Percentiles rank a stretch among this genome's conserved stretches.
phyloP scores from a whole-genome alignment of 2,888 invertebrate genomes.

The Steinernema carpocapsae region DNA sequence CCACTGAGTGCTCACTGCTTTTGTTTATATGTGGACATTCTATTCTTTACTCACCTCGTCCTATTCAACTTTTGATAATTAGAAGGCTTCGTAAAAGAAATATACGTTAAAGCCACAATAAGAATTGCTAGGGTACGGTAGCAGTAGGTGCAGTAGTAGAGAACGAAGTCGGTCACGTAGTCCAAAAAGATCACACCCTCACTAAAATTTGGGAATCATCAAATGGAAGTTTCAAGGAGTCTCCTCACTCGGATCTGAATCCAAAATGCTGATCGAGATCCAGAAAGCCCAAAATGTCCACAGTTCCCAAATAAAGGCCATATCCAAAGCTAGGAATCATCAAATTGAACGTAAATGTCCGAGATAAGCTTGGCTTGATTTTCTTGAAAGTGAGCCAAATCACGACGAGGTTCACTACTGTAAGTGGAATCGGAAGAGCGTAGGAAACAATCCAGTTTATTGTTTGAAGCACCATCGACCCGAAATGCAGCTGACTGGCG shows the following conservation, averaged over 20 bases:
- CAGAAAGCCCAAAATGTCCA: constrained; percentile 9
- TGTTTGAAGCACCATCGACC: not conserved
- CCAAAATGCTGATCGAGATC: not conserved
- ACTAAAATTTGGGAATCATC: not conserved
- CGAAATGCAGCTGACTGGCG: no score
- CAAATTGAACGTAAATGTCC: not conserved
- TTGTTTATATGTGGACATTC: no score
- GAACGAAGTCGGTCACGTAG: not conserved
- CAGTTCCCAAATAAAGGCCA: not conserved
- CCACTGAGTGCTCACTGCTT: no score
- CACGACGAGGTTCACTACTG: not conserved
- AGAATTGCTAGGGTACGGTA: constrained; percentile 15
- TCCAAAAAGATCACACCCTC: constrained; percentile 1
- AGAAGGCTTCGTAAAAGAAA: not conserved
- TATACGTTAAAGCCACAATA: not conserved
- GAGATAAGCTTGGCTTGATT: not conserved
- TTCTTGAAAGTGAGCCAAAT: not conserved
- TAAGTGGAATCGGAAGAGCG: not conserved
- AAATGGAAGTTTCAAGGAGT: not conserved
- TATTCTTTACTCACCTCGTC: not conserved
- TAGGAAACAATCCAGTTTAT: constrained; percentile 6
- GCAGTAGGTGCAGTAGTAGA: constrained; percentile 11
- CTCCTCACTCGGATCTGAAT: not conserved
- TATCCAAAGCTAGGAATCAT: no score
- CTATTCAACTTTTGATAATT: not conserved